Conservation (phyloP, 2,797 vertebrate genomes). For the Sandelia bainsii region DNA sequence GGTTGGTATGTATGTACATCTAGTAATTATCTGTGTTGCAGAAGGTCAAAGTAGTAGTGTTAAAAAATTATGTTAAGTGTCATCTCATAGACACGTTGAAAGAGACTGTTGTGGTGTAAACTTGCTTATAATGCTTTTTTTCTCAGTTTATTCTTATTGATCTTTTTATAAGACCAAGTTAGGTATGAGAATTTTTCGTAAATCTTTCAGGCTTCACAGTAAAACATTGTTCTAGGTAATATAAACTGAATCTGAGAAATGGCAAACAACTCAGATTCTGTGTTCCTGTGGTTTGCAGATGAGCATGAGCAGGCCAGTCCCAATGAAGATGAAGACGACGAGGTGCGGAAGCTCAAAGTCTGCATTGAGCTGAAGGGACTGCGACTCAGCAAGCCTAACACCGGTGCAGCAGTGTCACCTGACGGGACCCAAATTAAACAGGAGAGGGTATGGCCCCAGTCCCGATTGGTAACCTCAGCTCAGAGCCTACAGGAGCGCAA, state of each 20-base stretch:
- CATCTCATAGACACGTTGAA: neutral
- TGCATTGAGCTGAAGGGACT: conserved; percentile 98
- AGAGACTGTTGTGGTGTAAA: neutral
- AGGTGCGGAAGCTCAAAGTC: conserved; percentile 98
- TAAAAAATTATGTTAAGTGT: conserved; percentile 8
- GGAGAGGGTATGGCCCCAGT: conserved; percentile 69
- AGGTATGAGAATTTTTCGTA: neutral
- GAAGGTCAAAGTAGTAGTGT: neutral
- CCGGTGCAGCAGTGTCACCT: conserved; percentile 53
- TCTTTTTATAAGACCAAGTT: conserved; percentile 1
- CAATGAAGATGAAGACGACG: conserved; percentile 75
- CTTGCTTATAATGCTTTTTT: neutral
- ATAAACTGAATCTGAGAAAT: neutral
- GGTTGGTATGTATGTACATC: conserved; percentile 8
- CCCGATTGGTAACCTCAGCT: conserved; percentile 73
- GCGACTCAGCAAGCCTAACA: conserved; percentile 94
- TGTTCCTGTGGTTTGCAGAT: conserved; percentile 45
- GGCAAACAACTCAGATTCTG: neutral
- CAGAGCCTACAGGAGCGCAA: conserved; percentile 80
- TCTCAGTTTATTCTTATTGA: neutral
- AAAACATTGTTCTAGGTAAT: neutral
- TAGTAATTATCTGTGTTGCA: conserved; percentile 9
- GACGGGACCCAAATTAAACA: conserved; percentile 70
- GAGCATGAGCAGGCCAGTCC: conserved; percentile 77
- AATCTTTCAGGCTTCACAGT: neutral